Evolutionary conservation across 2,113 vertebrate genomes (phyloP), one percentile per base, ranked within the genome.

Genomic region (Cheirogaleus medius): DNA sequence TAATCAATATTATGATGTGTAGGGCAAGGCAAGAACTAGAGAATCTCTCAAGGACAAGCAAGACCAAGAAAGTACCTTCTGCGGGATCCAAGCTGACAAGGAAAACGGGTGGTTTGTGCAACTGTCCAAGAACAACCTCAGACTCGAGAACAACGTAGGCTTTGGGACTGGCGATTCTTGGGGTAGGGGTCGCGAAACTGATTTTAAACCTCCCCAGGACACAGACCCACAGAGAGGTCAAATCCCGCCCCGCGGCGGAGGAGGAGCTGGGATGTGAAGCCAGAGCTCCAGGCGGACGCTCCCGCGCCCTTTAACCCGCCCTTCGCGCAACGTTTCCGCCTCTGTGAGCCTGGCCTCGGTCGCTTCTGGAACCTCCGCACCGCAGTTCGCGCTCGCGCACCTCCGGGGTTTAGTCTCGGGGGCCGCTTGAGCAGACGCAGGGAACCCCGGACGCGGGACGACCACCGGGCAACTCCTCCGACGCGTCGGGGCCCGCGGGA

Each of bases 391-490:
- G 29, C 21, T 58, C 58, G 15, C 17, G 14, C 37, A 8, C 39
- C 21, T 29, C 3, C 49, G 29, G 37, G 14, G 3, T 39, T 80
- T 18, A 18, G 37, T 25, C 25, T 54, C 9, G 1, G 56, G 8
- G 7, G 6, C 34, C 17, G 27, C 39, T 23, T 4, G 10, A 11
- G 29, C 13, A 21, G 2, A 6, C 1, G 15, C 9, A 0, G 11
- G 47, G 17, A 49, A 27, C 23, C 1, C 2, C 7, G 27, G 37
- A 39, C 1, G 13, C 73, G 13, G 42, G 14, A 47, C 42, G 8
- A 74, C 21, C 23, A 10, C 7, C 10, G 0, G 1, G 3, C 5
- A 10, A 49, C 18, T 18, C 5, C 12, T 5, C 3, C 14, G 0
- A 7, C 8, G 9, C 27, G 1, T 5, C 3, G 8, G 7, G 3